Evolutionary conservation across 2,113 vertebrate genomes (phyloP), one percentile per base, ranked within the genome.

Genomic region (Engystomops pustulosus): DNA sequence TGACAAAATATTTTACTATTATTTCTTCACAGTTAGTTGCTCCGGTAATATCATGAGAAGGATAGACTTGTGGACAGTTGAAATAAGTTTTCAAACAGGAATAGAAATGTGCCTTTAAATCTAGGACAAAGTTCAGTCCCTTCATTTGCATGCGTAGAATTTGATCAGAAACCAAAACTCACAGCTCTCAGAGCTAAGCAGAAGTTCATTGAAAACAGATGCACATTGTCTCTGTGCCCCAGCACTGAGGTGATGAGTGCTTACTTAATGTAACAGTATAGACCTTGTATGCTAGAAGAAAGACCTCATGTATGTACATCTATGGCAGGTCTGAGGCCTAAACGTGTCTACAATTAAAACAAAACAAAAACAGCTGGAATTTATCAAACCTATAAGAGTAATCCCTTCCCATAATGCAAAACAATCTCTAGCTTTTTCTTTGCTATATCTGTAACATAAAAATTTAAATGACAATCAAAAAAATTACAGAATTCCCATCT

Each of bases 171-270:
- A 51, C 23, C 72, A 51, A 45, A 27, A 32, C 47, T 51, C 27
- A 8, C 25, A 76, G 45, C 14, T 36, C 44, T 34, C 47, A 15
- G 72, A 18, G 38, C 69, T 25, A 72, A 47, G 44, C 44, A 72
- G 69, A 72, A 47, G 69, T 72, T 72, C 47, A 72, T 72, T 72
- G 41, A 27, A 72, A 72, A 76, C 72, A 51, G 47, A 75, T 75
- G 72, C 25, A 34, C 47, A 34, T 14, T 32, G 25, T 53, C 23
- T 72, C 8, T 1, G 30, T 53, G 12, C 72, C 47, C 47, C 4
- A 76, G 72, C 14, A 53, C 9, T 18, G 45, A 53, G 27, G 72
- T 76, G 45, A 76, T 76, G 47, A 76, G 8, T 51, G 25, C 45
- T 75, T 32, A 18, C 27, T 65, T 65, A 32, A 65, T 32, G 60